phyloP scores from a whole-genome alignment of 2,888 invertebrate genomes.

The Bellardia bayeri region DNA sequence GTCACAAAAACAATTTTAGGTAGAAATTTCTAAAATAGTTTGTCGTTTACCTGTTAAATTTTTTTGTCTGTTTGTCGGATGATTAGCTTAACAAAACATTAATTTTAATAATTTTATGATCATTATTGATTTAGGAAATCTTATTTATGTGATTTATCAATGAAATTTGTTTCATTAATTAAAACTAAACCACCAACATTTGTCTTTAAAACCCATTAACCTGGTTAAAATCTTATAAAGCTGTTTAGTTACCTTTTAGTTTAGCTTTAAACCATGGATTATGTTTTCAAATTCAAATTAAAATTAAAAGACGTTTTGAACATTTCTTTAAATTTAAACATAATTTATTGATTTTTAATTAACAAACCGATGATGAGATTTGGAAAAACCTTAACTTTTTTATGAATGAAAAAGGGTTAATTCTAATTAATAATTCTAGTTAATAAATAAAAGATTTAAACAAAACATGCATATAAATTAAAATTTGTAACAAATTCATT shows the following conservation, averaged over 20 bases:
- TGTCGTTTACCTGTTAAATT: no score
- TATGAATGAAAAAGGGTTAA: slow-evolving; percentile 46
- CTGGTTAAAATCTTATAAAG: slow-evolving; percentile 7
- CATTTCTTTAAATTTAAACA: background rate
- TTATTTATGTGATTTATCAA: background rate
- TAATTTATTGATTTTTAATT: slow-evolving; percentile 23
- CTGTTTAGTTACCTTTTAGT: no score
- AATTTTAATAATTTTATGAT: no score
- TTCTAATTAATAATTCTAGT: background rate
- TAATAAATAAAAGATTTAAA: background rate
- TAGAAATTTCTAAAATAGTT: no score
- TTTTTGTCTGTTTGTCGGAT: no score
- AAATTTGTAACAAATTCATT: no score
- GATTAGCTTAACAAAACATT: no score
- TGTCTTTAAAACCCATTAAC: background rate
- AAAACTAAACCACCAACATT: background rate
- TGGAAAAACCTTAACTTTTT: background rate
- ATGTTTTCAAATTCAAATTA: background rate
- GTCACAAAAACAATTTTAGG: no score
- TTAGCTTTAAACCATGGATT: background rate
- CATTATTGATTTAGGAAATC: no score
- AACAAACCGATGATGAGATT: background rate
- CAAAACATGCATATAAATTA: background rate
- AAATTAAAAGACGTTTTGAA: background rate
- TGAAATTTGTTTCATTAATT: background rate